These are phyloP conservation scores for Cistogaster globosa DNA, from an alignment of 2,888 invertebrate species.

Conservation along the genomic window DNA sequence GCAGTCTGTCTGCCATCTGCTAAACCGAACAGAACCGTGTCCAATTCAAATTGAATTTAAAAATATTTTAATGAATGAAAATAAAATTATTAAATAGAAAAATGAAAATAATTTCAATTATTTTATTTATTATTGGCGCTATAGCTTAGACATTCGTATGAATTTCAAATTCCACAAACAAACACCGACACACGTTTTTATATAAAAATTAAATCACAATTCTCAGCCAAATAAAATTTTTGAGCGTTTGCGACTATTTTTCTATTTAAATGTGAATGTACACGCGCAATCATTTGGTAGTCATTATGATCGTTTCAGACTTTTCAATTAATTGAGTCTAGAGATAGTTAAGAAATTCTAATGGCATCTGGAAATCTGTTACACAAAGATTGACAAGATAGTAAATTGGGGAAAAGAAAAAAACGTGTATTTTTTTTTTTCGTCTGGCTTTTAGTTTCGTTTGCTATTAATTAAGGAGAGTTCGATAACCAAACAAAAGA, in stretches of 20 bases:
- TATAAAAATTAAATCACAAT: neutral
- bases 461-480: neutral
- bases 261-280: constrained; percentile 19
- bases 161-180: constrained; percentile 25
- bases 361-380: neutral
- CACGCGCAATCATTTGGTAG: constrained; percentile 10
- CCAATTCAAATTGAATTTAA: constrained; percentile 37
- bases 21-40: neutral
- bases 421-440: neutral
- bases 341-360: neutral
- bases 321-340: constrained; percentile 27
- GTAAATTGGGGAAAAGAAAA: neutral
- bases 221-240: constrained; percentile 23
- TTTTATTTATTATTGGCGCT: constrained; percentile 35
- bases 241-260: constrained; percentile 3
- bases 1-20: neutral
- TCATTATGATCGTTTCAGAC: neutral
- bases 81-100: constrained; percentile 29
- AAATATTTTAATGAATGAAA: constrained; percentile 49
- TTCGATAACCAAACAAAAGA: too few relatives aligned
- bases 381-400: neutral
- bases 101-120: constrained; percentile 8
- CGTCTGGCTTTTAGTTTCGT: too few relatives aligned
- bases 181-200: neutral
- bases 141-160: constrained; percentile 1